Base-by-base conservation (phyloP, 2,888 invertebrate species). In the Andrena minutula region DNA sequence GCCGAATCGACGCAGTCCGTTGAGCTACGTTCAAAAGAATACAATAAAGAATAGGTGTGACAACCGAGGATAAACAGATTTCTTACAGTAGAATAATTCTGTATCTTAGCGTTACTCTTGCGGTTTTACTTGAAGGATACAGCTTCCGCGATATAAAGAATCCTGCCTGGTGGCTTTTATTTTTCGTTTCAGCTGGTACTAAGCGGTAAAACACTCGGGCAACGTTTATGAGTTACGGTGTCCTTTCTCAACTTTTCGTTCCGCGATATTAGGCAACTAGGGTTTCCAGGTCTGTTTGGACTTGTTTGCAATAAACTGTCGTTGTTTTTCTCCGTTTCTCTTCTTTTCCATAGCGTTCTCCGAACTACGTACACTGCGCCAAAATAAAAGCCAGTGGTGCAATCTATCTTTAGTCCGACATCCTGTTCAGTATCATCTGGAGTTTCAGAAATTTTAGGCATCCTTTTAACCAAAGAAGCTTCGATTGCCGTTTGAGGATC, bases 181-280 rank as follows among this genome's bases (percentile, higher is more conserved):
- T 75, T 71, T 58, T 35, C 77, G 60, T 23, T n/a, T n/a, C 28
- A 23, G 41, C 35, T 49, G 28, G 47, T 35, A 47, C 16, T 16
- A 41, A 32, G 58, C 26, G 69, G 58, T 56, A 53, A 80, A 82
- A 70, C 53, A 79, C 66, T 28, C 61, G 12, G 56, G n/a, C 2
- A 26, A 51, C 51, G 70, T 70, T 75, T 60, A 61, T 75, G 71
- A 75, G 71, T 68, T 80, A 72, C 80, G 51, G 10, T 58, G 75
- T 60, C 71, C 58, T 63, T 53, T 41, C 58, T 66, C 58, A n/a
- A 71, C 51, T 75, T 65, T 66, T 63, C 65, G 77, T 41, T 51
- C 53, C 63, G 64, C 23, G 74, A 74, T 63, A 69, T 74, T 79
- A 74, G n/a, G 61, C 58, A 60, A 72, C 53, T 41, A 16, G 41